A percentile compares a stretch with the other conserved stretches of the same genome.
Conservation (phyloP, 2,888 invertebrate species). For the Spilosoma lubricipeda region DNA sequence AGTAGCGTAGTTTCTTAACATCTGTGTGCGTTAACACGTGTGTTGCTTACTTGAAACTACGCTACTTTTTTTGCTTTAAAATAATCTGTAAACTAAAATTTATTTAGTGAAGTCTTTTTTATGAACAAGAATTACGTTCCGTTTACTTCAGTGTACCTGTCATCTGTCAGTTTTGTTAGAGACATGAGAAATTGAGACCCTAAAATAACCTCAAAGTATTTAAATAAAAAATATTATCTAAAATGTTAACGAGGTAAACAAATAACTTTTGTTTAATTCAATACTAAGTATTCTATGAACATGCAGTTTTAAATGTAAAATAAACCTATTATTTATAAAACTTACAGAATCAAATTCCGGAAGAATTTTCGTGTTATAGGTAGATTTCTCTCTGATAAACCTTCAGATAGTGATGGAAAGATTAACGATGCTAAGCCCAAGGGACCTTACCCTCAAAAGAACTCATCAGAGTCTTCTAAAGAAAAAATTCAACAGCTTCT, state of each 20-base stretch:
- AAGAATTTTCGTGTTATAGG: conserved; percentile 62
- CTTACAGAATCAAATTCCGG: conserved; percentile 58
- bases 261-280: conserved; percentile 5
- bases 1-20: no score
- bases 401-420: conserved; percentile 68
- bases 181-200: conserved; percentile 25
- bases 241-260: conserved; percentile 58
- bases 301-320: background rate
- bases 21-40: no score
- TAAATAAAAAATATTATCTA: background rate
- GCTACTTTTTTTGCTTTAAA: no score
- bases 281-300: background rate
- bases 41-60: no score
- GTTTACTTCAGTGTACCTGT: background rate
- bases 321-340: conserved; percentile 20
- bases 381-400: conserved; percentile 67
- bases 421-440: conserved; percentile 53
- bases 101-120: background rate
- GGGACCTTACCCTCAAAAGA: conserved; percentile 46
- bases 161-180: conserved; percentile 12
- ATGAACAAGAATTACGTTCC: background rate
- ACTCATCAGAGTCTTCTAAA: conserved; percentile 59
- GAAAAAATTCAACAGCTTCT: conserved; percentile 79
- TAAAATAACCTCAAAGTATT: conserved; percentile 48
- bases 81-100: no score